Percentiles rank a stretch among this genome's conserved stretches.
Evolutionary conservation across 1,140 invertebrate species (phyloP).

Genomic region (Drosophila pruinosa): DNA sequence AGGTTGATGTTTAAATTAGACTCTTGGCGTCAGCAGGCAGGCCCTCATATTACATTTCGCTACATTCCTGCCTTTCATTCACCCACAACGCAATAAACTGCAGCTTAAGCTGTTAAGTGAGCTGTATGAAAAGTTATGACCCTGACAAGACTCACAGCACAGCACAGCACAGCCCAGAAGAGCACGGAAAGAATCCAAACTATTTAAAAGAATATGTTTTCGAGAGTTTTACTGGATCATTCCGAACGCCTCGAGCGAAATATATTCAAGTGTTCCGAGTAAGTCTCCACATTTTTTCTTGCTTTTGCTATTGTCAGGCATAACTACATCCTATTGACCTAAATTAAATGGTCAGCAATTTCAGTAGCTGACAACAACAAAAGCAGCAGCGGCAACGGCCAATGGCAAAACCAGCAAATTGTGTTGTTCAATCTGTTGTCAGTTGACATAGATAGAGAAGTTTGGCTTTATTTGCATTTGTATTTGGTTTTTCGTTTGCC

Average conservation of each 20-base stretch:
- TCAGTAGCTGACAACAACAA: conserved; percentile 27
- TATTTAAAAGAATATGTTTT: conserved; percentile 22
- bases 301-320: conserved; percentile 4
- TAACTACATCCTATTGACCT: conserved; percentile 39
- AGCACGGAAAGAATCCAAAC: conserved; percentile 1
- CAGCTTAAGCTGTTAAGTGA: conserved; percentile 52
- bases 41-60: no score
- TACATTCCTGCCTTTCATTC: not conserved
- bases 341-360: conserved; percentile 45
- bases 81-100: conserved; percentile 36
- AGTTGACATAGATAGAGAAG: conserved; percentile 29
- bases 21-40: conserved; percentile 22
- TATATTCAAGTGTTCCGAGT: conserved; percentile 28
- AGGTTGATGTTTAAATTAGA: conserved; percentile 45
- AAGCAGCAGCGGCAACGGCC: not conserved
- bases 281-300: not conserved
- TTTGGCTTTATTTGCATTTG: conserved; percentile 25
- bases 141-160: no score
- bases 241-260: not conserved
- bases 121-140: conserved; percentile 43
- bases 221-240: not conserved
- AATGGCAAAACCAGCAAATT: not conserved
- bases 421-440: conserved; percentile 42
- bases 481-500: conserved; percentile 25
- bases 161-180: no score